Percentiles rank a stretch among this genome's conserved stretches.
phyloP scores from a whole-genome alignment of 2,888 invertebrate species.

The Cataglyphis cursor region DNA sequence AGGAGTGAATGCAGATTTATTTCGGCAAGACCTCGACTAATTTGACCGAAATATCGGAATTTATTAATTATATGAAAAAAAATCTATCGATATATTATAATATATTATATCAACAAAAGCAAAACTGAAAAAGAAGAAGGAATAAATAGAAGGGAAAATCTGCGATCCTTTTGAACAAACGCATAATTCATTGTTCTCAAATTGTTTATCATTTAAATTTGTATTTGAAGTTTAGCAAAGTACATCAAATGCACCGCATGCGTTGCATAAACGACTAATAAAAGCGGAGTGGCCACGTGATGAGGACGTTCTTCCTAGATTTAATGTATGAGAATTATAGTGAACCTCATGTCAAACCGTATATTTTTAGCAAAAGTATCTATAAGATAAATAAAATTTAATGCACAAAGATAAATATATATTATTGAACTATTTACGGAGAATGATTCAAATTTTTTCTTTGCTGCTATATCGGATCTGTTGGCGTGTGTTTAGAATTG shows the following conservation, averaged over 20 bases:
- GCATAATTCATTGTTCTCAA: slow-evolving; percentile 12
- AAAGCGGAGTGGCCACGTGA: neutral
- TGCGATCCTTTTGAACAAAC: neutral
- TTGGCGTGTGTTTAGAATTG: slow-evolving; percentile 12
- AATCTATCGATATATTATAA: neutral
- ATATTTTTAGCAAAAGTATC: neutral
- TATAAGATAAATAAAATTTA: neutral
- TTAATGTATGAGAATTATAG: neutral
- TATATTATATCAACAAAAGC: neutral
- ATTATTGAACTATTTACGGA: neutral
- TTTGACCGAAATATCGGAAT: neutral
- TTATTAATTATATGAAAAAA: neutral
- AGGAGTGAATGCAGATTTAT: neutral
- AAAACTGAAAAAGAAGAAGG: neutral
- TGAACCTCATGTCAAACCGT: neutral
- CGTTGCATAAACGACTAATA: neutral
- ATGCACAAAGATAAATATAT: neutral
- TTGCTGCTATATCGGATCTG: neutral
- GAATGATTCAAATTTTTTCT: neutral
- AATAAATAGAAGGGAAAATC: neutral
- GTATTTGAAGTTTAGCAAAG: neutral
- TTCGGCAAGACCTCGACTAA: neutral
- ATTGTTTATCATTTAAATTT: neutral
- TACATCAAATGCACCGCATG: neutral
- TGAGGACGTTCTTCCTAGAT: slow-evolving; percentile 8